Base-by-base conservation (phyloP, 2,888 invertebrate genomes). In the Seladonia tumulorum region DNA sequence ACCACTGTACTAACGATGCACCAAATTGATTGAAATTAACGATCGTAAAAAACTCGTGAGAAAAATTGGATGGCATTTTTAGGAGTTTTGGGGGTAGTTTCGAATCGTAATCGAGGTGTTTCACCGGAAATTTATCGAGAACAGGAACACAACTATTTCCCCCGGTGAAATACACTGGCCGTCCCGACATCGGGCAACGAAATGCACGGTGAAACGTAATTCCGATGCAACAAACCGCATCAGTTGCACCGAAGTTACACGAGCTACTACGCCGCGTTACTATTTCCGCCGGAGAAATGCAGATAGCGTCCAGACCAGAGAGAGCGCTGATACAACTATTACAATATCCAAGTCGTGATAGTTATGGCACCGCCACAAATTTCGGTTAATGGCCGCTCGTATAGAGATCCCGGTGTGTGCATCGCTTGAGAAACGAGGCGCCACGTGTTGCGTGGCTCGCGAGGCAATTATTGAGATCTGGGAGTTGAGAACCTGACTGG, bases 321-420 rank as follows among this genome's bases (percentile, higher is more conserved):
- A 53, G 57, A 78, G 71, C 71, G 75, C 45, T 73, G 85, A 86
- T 85, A 85, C 71, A 84, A 86, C 85, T 85, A 84, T 84, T 80
- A 77, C 85, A 77, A 84, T 85, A 85, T 76, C 76, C 79, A 80
- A 80, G 76, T 77, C 79, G 79, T 35, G 79, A 78, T 78, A 76
- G 86, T 81, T 86, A 86, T 74, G 70, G 63, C n/a, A 39, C 8
- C 47, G 77, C 49, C 68, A 80, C 80, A 86, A 86, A 86, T 86
- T 86, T 80, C 85, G 29, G 80, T 71, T 84, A 84, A 86, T 85
- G 60, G 85, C 74, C 35, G 78, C 57, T 71, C 80, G 80, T 57
- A 53, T 42, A 39, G 71, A 77, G 60, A 29, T 35, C 18, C 39
- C 29, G 35, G 2, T 18, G 66, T 60, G n/a, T 22, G n/a, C 47